phyloP scores from a whole-genome alignment of 2,888 invertebrate genomes.

The Hydropsyche betteni region DNA sequence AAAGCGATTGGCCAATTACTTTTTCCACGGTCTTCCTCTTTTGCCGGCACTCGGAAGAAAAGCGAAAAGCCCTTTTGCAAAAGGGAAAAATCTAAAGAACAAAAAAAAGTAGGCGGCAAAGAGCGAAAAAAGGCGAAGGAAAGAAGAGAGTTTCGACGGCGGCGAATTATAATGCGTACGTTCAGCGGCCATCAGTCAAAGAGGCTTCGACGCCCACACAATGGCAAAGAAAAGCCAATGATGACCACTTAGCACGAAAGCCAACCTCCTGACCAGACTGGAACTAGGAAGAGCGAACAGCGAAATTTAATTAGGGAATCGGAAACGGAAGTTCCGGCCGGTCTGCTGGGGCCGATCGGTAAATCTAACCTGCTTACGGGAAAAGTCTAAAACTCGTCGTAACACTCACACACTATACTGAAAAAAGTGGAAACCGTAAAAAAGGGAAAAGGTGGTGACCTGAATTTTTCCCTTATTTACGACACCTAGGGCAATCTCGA shows the following conservation, averaged over 20 bases:
- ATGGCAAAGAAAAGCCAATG: slow-evolving; percentile 35
- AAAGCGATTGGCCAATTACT: slow-evolving; percentile 11
- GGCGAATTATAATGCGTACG: slow-evolving; percentile 26
- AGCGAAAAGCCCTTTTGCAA: background rate
- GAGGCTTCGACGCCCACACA: slow-evolving; percentile 23
- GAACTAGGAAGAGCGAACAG: slow-evolving; percentile 5
- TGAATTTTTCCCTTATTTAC: slow-evolving; percentile 30
- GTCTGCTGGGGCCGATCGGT: slow-evolving; percentile 33
- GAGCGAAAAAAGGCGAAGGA: background rate
- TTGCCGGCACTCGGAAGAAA: background rate
- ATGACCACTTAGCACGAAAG: slow-evolving; percentile 48
- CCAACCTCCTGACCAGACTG: slow-evolving; percentile 23
- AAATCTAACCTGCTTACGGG: slow-evolving; percentile 41
- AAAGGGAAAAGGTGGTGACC: background rate
- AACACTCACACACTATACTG: background rate
- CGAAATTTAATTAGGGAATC: slow-evolving; percentile 50
- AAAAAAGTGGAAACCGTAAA: slow-evolving; percentile 10
- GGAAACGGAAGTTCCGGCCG: slow-evolving; percentile 48
- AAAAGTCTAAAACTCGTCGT: slow-evolving; percentile 29
- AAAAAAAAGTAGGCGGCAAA: background rate
- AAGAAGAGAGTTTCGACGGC: background rate
- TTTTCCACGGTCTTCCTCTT: slow-evolving; percentile 5
- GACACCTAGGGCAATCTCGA: slow-evolving; percentile 14
- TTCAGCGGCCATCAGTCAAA: slow-evolving; percentile 19
- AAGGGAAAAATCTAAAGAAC: too few relatives aligned